Percentiles rank a stretch among this genome's conserved stretches.
Evolutionary conservation across 2,888 invertebrate genomes (phyloP).

Genomic region (Didymodactylos carnosus): DNA sequence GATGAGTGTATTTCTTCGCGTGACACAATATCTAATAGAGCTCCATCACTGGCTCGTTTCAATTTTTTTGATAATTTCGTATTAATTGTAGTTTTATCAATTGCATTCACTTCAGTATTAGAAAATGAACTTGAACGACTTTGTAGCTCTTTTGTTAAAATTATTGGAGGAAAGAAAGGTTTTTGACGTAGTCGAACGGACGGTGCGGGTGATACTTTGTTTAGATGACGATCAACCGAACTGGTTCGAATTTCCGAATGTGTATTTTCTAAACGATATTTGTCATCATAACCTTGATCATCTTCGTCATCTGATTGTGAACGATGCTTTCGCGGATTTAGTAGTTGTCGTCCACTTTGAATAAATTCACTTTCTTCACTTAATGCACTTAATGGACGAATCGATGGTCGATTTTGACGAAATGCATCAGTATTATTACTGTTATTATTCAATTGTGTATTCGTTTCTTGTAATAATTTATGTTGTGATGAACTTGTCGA

Average conservation of each 20-base stretch:
- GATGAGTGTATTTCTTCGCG: no score
- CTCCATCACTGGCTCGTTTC: neutral
- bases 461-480: neutral
- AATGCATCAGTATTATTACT: no score
- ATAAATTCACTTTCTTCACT: no score
- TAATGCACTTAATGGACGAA: neutral
- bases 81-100: no score
- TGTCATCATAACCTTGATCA: neutral
- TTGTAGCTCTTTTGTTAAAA: neutral
- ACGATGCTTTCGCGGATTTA: no score
- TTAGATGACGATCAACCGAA: no score
- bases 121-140: neutral
- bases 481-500: neutral
- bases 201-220: no score
- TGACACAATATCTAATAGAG: neutral
- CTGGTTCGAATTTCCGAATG: neutral
- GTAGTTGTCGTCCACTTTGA: no score
- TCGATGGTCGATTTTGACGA: neutral
- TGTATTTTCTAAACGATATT: neutral
- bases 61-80: neutral
- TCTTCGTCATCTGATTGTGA: neutral
- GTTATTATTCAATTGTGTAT: neutral
- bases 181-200: neutral
- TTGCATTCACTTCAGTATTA: no score
- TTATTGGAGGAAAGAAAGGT: neutral